phyloP scores from a whole-genome alignment of 2,888 invertebrate genomes.

The Morpho helenor region DNA sequence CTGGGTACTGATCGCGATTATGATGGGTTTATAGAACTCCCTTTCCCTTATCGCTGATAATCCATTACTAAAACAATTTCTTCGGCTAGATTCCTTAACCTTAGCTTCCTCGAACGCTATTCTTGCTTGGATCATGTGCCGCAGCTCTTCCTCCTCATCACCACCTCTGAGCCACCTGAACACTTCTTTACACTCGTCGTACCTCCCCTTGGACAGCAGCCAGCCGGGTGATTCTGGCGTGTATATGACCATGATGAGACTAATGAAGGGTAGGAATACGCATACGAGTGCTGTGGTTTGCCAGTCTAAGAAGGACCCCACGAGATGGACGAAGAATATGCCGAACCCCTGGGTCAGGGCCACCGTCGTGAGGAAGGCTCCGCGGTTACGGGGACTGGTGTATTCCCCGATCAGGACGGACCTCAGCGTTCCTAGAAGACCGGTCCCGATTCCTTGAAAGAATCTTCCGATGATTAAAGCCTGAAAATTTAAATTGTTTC shows the following conservation, averaged over 20 bases:
- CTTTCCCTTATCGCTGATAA: slow-evolving; percentile 44
- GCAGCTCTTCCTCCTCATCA: slow-evolving; percentile 56
- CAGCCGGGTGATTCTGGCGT: slow-evolving; percentile 83
- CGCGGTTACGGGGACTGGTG: slow-evolving; percentile 79
- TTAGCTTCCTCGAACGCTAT: slow-evolving; percentile 34
- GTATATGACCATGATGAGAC: slow-evolving; percentile 55
- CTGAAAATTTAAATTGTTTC: slow-evolving; percentile 32
- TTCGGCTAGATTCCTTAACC: slow-evolving; percentile 28
- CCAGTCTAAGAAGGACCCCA: slow-evolving; percentile 81
- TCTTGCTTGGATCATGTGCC: slow-evolving; percentile 50
- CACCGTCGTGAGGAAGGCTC: slow-evolving; percentile 78
- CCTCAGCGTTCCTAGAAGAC: slow-evolving; percentile 66
- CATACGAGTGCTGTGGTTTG: slow-evolving; percentile 71
- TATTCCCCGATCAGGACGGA: slow-evolving; percentile 77
- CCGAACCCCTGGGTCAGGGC: slow-evolving; percentile 80
- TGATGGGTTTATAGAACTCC: slow-evolving; percentile 77
- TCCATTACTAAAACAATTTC: slow-evolving; percentile 18
- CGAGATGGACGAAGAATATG: slow-evolving; percentile 78
- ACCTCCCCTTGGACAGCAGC: slow-evolving; percentile 75
- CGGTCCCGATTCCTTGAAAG: slow-evolving; percentile 66
- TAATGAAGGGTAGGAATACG: slow-evolving; percentile 57
- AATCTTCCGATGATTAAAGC: slow-evolving; percentile 46
- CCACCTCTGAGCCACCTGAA: slow-evolving; percentile 79
- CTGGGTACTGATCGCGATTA: slow-evolving; percentile 79
- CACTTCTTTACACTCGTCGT: slow-evolving; percentile 72